Evolutionary conservation across 2,797 vertebrate species (phyloP), one percentile per base, ranked within the genome.

Genomic region (Naso thynnoides): DNA sequence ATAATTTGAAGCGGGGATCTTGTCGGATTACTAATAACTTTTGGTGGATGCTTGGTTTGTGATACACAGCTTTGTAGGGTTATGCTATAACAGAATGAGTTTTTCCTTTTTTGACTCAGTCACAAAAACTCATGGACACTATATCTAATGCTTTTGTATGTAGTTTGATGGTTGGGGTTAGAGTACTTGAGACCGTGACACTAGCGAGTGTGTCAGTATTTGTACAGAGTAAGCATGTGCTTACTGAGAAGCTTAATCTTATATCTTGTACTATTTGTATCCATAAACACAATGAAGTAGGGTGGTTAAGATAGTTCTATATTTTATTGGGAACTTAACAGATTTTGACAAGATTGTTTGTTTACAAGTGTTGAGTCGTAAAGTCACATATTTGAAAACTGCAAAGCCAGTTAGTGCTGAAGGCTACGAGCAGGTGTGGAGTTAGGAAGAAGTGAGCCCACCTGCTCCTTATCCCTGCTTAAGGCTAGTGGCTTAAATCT

Each of bases 101-200:
- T 29, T 8, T 31, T 48, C 18, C 9, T 55, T 49, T 29, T 5
- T 27, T 36, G 29, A 39, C 31, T 39, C 14, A 26, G 53, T 38
- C 26, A 65, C 15, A 66, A 23, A 70, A 70, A 70, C 33, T n/a
- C 31, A 45, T 21, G 8, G 3, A 19, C 16, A 50, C 44, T 2
- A 24, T 23, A 31, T 23, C 44, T n/a, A 7, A 31, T 48, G n/a
- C 4, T 39, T 52, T 21, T 42, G 36, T 9, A 24, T 67, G 23
- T 50, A 42, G 0, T 39, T 33, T 36, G 18, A 48, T 8, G 31
- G n/a, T 23, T 36, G 10, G 19, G 24, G 21, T 21, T 10, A 18
- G 15, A 15, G 21, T 13, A 18, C 6, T 9, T 50, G 16, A 16
- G 16, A 64, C 14, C 5, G 38, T 24, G 9, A 18, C 33, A 31